Conservation (phyloP, 2,888 invertebrate genomes). For the Stenotaenia linearis region DNA sequence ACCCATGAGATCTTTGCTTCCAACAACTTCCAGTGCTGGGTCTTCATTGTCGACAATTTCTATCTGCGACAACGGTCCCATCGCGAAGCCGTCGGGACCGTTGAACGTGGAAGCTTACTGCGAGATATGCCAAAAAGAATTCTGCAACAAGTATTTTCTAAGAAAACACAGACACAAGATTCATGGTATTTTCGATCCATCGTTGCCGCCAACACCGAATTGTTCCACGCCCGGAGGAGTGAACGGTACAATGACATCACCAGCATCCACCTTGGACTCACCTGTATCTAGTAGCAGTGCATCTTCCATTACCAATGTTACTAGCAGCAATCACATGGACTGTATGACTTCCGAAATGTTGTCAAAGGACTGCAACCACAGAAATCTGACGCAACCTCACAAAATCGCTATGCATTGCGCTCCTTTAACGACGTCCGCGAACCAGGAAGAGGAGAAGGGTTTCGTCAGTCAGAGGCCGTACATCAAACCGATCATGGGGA, state of each 20-base stretch:
- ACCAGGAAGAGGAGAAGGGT: conserved; percentile 2
- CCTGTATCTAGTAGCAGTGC: conserved; percentile 30
- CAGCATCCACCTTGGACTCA: conserved; percentile 27
- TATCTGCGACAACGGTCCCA: not conserved
- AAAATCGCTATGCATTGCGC: not conserved
- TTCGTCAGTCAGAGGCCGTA: not conserved
- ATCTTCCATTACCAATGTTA: conserved; percentile 1
- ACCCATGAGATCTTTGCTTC: conserved; percentile 31
- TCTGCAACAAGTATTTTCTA: conserved; percentile 65
- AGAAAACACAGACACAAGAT: conserved; percentile 63
- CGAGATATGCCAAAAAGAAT: conserved; percentile 66
- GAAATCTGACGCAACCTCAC: not conserved
- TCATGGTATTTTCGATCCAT: conserved; percentile 53
- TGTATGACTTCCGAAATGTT: conserved; percentile 7
- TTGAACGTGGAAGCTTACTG: conserved; percentile 53
- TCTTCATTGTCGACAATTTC: not conserved
- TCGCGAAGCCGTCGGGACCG: conserved; percentile 14
- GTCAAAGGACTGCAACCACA: conserved; percentile 28
- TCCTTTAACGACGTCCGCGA: not conserved
- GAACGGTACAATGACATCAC: conserved; percentile 19
- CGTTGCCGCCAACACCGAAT: conserved; percentile 28
- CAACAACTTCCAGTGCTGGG: not conserved
- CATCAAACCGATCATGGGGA: conserved; percentile 34
- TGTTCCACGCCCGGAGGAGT: not conserved
- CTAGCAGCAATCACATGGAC: conserved; percentile 29